Conservation (phyloP, 2,888 invertebrate species). For the Orchestes rusci region DNA sequence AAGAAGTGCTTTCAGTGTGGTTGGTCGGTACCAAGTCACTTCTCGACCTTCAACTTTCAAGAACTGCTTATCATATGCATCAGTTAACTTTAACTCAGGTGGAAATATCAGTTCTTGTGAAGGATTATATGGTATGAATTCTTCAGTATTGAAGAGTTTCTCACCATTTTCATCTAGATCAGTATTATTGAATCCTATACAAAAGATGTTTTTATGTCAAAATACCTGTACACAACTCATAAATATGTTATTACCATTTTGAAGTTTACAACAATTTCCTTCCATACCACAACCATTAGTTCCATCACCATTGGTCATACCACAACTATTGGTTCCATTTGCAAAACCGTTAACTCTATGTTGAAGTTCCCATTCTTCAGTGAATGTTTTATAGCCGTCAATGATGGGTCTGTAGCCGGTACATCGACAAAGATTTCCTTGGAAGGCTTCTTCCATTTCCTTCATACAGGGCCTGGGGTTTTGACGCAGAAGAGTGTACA, state of each 20-base stretch:
- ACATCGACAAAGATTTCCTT: slow-evolving; percentile 83
- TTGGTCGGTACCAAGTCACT: slow-evolving; percentile 52
- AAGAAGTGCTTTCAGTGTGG: slow-evolving; percentile 58
- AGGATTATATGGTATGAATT: slow-evolving; percentile 67
- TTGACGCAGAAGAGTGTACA: slow-evolving; percentile 80
- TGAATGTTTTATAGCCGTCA: slow-evolving; percentile 81
- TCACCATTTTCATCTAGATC: slow-evolving; percentile 33
- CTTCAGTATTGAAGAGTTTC: slow-evolving; percentile 51
- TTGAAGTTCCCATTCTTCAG: slow-evolving; percentile 60
- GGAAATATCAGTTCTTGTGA: slow-evolving; percentile 90
- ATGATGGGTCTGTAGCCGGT: slow-evolving; percentile 92
- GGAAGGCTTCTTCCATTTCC: slow-evolving; percentile 73
- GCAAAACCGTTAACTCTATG: slow-evolving; percentile 29
- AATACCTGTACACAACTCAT: too few relatives aligned
- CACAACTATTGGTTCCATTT: slow-evolving; percentile 41
- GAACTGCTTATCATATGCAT: slow-evolving; percentile 52
- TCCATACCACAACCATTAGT: slow-evolving; percentile 58
- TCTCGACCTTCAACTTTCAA: slow-evolving; percentile 51
- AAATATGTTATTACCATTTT: slow-evolving; percentile 37
- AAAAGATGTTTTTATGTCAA: too few relatives aligned
- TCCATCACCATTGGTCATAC: too few relatives aligned
- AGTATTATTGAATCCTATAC: too few relatives aligned
- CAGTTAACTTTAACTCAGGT: slow-evolving; percentile 66
- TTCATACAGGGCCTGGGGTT: slow-evolving; percentile 63
- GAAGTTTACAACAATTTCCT: slow-evolving; percentile 56